These are phyloP conservation scores for Lithophane semibrunnea DNA, from an alignment of 2,888 invertebrate genomes.

Conservation along the genomic window DNA sequence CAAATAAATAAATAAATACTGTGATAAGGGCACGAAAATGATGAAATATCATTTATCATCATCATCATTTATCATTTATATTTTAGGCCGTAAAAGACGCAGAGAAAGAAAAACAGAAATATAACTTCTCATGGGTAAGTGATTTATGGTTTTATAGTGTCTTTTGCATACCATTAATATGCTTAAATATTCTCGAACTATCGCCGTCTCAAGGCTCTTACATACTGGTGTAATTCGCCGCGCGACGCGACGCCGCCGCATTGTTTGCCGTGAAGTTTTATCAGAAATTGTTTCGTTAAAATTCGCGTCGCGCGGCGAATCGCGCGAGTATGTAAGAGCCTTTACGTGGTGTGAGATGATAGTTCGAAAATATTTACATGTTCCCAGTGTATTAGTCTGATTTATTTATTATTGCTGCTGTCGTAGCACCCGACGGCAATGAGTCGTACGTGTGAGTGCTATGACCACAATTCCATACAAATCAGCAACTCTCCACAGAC, in stretches of 20 bases:
- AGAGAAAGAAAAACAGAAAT: neutral
- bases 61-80: neutral
- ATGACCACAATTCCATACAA: neutral
- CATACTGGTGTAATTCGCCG: too few relatives aligned
- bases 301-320: too few relatives aligned
- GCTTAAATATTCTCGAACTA: neutral
- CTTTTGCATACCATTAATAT: neutral
- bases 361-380: neutral
- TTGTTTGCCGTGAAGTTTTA: too few relatives aligned
- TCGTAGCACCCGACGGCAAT: neutral
- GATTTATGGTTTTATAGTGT: neutral
- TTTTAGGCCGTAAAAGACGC: neutral
- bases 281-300: too few relatives aligned
- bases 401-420: neutral
- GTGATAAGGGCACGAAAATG: neutral
- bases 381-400: neutral
- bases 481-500: neutral
- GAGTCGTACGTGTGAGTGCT: neutral
- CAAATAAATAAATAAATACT: neutral
- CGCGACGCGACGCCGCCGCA: too few relatives aligned
- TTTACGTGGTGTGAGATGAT: neutral
- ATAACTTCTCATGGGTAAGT: constrained; percentile 28
- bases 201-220: neutral
- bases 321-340: too few relatives aligned
- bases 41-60: neutral